A percentile compares a stretch with the other conserved stretches of the same genome.
phyloP scores from a whole-genome alignment of 2,113 vertebrate species.

The Oceanodroma tethys region DNA sequence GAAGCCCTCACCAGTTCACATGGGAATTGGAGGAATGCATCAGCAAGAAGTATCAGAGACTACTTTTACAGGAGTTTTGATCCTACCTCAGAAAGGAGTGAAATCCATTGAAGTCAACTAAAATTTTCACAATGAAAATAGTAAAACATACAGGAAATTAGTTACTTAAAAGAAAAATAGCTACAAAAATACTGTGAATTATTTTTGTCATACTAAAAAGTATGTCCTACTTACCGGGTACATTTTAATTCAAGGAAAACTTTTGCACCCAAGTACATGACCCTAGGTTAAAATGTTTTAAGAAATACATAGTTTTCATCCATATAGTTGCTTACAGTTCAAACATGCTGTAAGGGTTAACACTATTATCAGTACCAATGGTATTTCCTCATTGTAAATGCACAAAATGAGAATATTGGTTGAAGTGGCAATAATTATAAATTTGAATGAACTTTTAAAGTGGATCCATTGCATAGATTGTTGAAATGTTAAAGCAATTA shows the following conservation, averaged over 20 bases:
- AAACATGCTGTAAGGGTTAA: background rate
- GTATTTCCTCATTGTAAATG: background rate
- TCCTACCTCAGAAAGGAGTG: background rate
- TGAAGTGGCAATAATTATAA: constrained; percentile 25
- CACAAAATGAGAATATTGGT: background rate
- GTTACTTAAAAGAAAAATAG: background rate
- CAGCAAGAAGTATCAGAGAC: background rate
- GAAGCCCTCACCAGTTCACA: background rate
- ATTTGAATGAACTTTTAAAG: constrained; percentile 27
- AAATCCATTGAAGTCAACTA: background rate
- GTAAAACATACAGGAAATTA: background rate
- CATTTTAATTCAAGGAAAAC: background rate
- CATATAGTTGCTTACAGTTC: background rate
- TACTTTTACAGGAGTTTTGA: background rate
- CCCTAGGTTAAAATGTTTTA: background rate
- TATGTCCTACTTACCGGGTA: background rate
- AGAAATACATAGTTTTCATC: background rate
- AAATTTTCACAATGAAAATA: background rate
- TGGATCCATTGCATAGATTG: background rate
- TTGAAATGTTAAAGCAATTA: constrained; percentile 28
- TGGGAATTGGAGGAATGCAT: background rate
- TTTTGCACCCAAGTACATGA: background rate
- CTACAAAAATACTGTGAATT: background rate
- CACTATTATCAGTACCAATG: background rate
- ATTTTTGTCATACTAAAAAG: background rate